Conservation (phyloP, 2,113 vertebrate species). For the Lepus timidus region DNA sequence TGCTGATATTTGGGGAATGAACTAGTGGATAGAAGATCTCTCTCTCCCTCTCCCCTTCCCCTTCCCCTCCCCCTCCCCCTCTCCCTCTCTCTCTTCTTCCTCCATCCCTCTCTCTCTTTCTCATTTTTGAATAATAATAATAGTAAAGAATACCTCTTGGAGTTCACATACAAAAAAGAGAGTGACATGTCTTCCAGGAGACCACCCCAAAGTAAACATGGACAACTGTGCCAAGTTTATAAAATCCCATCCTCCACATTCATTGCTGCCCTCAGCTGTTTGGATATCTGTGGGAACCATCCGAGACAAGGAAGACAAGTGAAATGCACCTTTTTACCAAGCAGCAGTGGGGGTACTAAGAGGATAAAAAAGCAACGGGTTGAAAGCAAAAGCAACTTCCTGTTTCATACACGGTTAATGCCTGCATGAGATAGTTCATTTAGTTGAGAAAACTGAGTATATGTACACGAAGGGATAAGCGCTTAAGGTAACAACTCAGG, state of each 20-base stretch:
- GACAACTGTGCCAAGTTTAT: neutral
- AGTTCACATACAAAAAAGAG: neutral
- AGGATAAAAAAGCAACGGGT: constrained; percentile 1
- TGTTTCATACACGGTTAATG: neutral
- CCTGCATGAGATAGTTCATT: neutral
- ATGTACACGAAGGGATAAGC: neutral
- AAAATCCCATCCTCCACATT: neutral
- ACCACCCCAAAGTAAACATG: neutral
- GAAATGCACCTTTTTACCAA: neutral
- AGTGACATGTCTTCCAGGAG: neutral
- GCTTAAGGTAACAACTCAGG: neutral
- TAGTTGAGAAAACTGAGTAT: neutral
- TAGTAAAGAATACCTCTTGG: neutral
- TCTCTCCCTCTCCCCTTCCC: no score
- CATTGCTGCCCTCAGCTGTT: neutral
- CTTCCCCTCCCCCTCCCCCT: no score
- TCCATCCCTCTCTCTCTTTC: neutral
- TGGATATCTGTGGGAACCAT: neutral
- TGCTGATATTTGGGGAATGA: no score
- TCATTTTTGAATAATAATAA: neutral
- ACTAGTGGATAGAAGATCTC: no score
- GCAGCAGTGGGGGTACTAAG: neutral
- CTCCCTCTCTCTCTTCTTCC: no score
- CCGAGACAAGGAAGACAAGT: neutral
- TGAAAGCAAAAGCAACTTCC: neutral